Percentiles rank a stretch among this genome's conserved stretches.
Evolutionary conservation across 2,113 vertebrate genomes (phyloP).

Genomic region (Oceanites oceanicus): DNA sequence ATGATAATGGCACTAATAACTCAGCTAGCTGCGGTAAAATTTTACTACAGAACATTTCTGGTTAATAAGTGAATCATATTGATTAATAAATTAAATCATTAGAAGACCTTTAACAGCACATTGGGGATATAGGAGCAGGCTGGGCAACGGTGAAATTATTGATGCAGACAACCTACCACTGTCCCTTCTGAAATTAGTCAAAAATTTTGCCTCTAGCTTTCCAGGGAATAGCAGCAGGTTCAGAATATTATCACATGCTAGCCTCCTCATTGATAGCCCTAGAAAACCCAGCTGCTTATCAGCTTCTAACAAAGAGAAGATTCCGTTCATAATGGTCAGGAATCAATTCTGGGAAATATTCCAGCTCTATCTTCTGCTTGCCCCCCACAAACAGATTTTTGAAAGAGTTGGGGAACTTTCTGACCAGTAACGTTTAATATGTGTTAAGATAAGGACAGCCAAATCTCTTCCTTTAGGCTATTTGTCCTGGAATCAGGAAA

Average conservation of each 20-base stretch:
- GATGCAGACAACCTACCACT: not conserved
- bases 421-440: not conserved
- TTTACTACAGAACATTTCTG: not conserved
- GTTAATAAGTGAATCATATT: not conserved
- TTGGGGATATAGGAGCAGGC: not conserved
- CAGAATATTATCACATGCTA: not conserved
- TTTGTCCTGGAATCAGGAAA: not conserved
- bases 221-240: not conserved
- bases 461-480: not conserved
- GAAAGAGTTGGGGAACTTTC: not conserved
- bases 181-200: not conserved
- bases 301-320: not conserved
- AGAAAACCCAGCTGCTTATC: not conserved
- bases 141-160: not conserved
- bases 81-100: not conserved
- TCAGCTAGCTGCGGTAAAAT: not conserved
- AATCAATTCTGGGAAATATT: not conserved
- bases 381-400: not conserved
- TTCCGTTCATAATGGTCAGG: not conserved
- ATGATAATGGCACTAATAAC: not conserved
- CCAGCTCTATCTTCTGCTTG: not conserved
- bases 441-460: not conserved
- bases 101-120: not conserved
- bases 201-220: not conserved
- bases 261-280: not conserved